Evolutionary conservation across 2,113 vertebrate genomes (phyloP), one percentile per base, ranked within the genome.

Genomic region (Chrysemys picta): DNA sequence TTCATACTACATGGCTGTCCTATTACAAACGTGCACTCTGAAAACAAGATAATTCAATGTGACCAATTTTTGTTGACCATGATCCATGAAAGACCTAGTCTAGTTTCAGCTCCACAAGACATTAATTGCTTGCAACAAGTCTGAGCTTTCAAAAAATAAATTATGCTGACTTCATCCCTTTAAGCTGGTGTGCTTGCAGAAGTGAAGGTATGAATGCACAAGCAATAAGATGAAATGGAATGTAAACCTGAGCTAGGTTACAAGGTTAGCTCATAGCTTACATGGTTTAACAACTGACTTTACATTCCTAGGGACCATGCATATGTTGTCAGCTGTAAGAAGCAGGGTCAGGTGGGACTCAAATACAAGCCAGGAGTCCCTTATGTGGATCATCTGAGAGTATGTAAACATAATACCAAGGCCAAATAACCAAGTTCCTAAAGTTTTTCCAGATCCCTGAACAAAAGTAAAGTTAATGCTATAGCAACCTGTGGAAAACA

Each of bases 391-490:
- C 72, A 96, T 92, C 0, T 82, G 13, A 84, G 19, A 92, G 13
- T 35, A 95, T 16, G 50, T 80, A 94, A 91, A 96, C 72, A 78
- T 1, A 81, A 94, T 10, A 75, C 25, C 89, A 91, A 92, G 84
- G 85, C 62, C 86, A 96, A 93, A 80, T 25, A 72, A 88, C 31
- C 45, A 57, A 22, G 5, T 72, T 78, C 45, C 53, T 80, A 72
- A 96, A 93, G 4, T 88, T 83, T 89, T 96, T 95, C 75, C 94
- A 95, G 90, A 84, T 93, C 52, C 47, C 91, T 90, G 45, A 47
- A 88, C 92, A 93, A 79, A 86, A 91, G 76, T 10, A 91, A 89
- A 97, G 91, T 80, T 93, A 92, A 89, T 21, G 42, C n/a, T 94
- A 95, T 80, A 79, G 87, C 80, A 93, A 91, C 16, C 50, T 54